phyloP scores from a whole-genome alignment of 1,140 invertebrate genomes.

The Drosophila mojavensis region DNA sequence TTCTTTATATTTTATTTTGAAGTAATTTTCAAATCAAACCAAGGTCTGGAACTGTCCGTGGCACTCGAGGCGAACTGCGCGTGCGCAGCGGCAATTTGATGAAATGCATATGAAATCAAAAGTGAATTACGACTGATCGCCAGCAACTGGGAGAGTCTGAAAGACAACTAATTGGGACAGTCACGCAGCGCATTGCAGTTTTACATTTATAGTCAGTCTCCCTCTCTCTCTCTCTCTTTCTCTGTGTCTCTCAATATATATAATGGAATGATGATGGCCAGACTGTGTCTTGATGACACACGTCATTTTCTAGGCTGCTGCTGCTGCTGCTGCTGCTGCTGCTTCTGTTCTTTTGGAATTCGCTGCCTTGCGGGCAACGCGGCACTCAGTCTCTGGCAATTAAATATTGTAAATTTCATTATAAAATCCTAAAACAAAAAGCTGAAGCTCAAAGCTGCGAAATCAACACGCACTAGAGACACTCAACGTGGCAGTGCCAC shows the following conservation, averaged over 20 bases:
- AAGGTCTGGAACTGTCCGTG: slow-evolving; percentile 58
- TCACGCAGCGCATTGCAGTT: slow-evolving; percentile 61
- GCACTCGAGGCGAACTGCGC: slow-evolving; percentile 59
- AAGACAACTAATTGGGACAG: slow-evolving; percentile 60
- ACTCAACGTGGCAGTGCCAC: background rate
- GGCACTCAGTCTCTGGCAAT: slow-evolving; percentile 42
- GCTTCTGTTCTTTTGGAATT: slow-evolving; percentile 20
- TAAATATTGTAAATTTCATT: slow-evolving; percentile 71
- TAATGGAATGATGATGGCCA: slow-evolving; percentile 17
- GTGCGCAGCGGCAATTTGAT: slow-evolving; percentile 80
- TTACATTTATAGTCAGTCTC: slow-evolving; percentile 25
- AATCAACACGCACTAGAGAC: slow-evolving; percentile 12
- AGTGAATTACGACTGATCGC: slow-evolving; percentile 66
- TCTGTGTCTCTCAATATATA: background rate
- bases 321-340: background rate
- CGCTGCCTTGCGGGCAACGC: slow-evolving; percentile 1
- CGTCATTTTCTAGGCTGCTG: slow-evolving; percentile 25
- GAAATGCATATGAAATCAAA: slow-evolving; percentile 82
- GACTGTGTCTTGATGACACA: slow-evolving; percentile 17
- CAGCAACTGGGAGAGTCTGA: slow-evolving; percentile 6
- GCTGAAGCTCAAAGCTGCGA: slow-evolving; percentile 3
- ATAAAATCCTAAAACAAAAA: slow-evolving; percentile 46
- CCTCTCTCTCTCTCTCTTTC: background rate
- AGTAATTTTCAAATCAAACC: slow-evolving; percentile 81
- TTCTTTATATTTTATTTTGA: slow-evolving; percentile 39